Conservation (phyloP, 2,113 vertebrate genomes). For the Pluvianellus socialis region DNA sequence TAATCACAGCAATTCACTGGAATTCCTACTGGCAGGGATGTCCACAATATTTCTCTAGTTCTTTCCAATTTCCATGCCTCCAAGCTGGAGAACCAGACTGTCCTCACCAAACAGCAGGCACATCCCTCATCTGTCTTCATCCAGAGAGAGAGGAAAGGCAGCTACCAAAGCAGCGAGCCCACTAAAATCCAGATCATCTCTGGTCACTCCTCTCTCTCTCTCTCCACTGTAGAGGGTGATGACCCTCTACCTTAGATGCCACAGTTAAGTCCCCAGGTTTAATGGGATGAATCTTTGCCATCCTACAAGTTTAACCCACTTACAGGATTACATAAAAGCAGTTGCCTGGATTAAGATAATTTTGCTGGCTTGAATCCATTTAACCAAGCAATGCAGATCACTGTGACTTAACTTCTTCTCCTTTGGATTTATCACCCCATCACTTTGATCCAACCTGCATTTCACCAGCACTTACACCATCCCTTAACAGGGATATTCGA, state of each 20-base stretch:
- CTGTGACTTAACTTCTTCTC: neutral
- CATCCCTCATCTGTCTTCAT: neutral
- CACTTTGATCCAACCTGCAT: neutral
- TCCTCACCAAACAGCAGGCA: neutral
- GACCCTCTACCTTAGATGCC: neutral
- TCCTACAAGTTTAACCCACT: neutral
- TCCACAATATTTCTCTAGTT: neutral
- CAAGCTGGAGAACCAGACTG: neutral
- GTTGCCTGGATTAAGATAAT: neutral
- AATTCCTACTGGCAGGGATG: neutral
- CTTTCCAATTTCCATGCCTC: neutral
- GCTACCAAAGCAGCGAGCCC: neutral
- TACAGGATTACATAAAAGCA: neutral
- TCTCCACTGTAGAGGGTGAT: neutral
- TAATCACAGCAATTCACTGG: neutral
- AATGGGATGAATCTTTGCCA: neutral
- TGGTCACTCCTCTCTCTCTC: neutral
- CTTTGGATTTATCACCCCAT: neutral
- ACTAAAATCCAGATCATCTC: neutral
- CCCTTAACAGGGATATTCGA: neutral
- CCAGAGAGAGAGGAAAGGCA: neutral
- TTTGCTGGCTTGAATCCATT: neutral
- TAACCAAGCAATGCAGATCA: neutral
- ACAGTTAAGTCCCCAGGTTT: neutral
- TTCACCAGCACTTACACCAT: neutral